Percentiles rank a stretch among this genome's conserved stretches.
These are phyloP conservation scores for Tetragonula carbonaria DNA, from an alignment of 2,888 invertebrate genomes.

Conservation along the genomic window DNA sequence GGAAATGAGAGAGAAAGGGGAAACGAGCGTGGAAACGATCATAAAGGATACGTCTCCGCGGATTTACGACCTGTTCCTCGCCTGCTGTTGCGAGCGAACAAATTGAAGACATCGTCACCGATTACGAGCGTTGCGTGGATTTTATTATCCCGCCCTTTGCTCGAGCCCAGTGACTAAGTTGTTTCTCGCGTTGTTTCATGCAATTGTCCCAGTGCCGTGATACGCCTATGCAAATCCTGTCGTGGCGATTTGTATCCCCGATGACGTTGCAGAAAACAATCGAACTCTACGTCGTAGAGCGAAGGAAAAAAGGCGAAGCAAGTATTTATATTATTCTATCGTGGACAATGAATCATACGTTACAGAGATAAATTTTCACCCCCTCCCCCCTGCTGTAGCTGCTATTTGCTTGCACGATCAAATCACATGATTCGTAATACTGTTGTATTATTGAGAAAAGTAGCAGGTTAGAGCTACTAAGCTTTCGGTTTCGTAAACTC, in stretches of 20 bases:
- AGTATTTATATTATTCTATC: neutral
- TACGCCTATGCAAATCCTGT: constrained; percentile 17
- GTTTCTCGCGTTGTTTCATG: constrained; percentile 1
- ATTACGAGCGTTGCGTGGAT: constrained; percentile 19
- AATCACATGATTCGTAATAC: too few species aligned
- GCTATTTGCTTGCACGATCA: too few species aligned
- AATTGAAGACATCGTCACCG: constrained; percentile 40
- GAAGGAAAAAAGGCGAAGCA: neutral
- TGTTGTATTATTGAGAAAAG: too few species aligned
- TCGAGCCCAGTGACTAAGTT: constrained; percentile 6
- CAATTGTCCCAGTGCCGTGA: constrained; percentile 3
- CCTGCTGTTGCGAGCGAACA: constrained; percentile 24
- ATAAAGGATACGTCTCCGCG: constrained; percentile 35
- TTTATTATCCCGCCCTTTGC: constrained; percentile 3
- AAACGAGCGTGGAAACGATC: neutral
- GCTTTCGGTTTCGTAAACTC: too few species aligned
- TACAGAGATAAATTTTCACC: too few species aligned
- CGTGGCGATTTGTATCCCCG: neutral
- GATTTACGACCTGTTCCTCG: constrained; percentile 32
- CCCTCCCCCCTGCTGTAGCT: too few species aligned
- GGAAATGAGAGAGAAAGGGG: neutral
- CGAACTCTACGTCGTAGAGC: neutral
- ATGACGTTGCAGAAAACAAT: constrained; percentile 7
- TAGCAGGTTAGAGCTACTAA: too few species aligned
- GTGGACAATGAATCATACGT: too few species aligned